Conservation (phyloP, 2,888 invertebrate species). For the Hyposoter dolosus region DNA sequence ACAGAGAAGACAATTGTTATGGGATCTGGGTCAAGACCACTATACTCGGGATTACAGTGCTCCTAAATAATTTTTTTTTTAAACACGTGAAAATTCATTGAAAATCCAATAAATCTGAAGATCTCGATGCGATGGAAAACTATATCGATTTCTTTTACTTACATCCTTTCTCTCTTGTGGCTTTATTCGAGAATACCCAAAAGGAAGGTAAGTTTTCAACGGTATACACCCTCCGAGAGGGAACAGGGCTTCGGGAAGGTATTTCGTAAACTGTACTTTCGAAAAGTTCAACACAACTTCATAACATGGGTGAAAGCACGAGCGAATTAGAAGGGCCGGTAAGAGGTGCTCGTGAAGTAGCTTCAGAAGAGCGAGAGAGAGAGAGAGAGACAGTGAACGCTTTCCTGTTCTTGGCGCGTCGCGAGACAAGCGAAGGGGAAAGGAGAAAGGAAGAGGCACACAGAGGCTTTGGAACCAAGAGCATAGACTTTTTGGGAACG, state of each 20-base stretch:
- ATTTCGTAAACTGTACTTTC: constrained; percentile 83
- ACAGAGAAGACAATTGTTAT: too few relatives aligned
- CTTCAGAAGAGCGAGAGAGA: constrained; percentile 19
- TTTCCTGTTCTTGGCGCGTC: constrained; percentile 42
- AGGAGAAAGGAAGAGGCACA: constrained; percentile 65
- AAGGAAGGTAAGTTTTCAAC: constrained; percentile 77
- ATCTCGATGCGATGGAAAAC: background rate
- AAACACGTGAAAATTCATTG: too few relatives aligned
- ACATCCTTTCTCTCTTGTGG: background rate
- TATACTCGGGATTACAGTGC: too few relatives aligned
- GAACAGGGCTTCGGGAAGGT: constrained; percentile 68
- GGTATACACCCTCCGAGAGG: constrained; percentile 73
- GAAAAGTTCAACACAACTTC: constrained; percentile 85
- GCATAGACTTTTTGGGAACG: constrained; percentile 52
- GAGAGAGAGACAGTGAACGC: constrained; percentile 42
- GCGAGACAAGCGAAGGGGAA: constrained; percentile 29
- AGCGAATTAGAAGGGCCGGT: constrained; percentile 71
- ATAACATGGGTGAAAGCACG: constrained; percentile 80
- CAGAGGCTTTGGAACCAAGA: constrained; percentile 75
- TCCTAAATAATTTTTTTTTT: too few relatives aligned
- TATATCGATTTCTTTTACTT: background rate
- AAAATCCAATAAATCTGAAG: background rate
- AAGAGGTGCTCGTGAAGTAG: constrained; percentile 55
- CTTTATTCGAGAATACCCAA: constrained; percentile 39
- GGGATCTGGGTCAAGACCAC: too few relatives aligned